A percentile compares a stretch with the other conserved stretches of the same genome.
Conservation (phyloP, 2,113 vertebrate species). For the Oreochromis niloticus region DNA sequence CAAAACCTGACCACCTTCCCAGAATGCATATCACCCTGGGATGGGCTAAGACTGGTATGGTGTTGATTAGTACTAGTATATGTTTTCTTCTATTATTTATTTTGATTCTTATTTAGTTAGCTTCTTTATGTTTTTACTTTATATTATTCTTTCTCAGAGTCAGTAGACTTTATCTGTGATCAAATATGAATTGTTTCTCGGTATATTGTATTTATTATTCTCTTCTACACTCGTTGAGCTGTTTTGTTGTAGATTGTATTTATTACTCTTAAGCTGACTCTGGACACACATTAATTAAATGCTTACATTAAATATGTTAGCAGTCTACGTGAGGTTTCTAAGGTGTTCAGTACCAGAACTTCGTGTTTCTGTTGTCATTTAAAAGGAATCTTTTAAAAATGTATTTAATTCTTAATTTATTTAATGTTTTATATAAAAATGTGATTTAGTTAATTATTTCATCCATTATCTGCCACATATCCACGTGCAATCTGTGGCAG, state of each 20-base stretch:
- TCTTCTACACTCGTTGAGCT: neutral
- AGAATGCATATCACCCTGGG: neutral
- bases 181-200: neutral
- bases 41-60: neutral
- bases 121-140: neutral
- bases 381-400: neutral
- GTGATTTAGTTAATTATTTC: neutral
- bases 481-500: neutral
- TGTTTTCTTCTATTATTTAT: neutral
- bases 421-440: neutral
- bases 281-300: neutral
- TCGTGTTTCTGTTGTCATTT: neutral
- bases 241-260: neutral
- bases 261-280: neutral
- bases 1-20: neutral
- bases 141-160: neutral
- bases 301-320: neutral
- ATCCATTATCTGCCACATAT: neutral
- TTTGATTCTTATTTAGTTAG: neutral
- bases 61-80: neutral
- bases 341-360: neutral
- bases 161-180: neutral
- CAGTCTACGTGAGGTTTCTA: neutral
- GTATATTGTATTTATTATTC: neutral
- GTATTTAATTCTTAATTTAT: neutral